Evolutionary conservation across 64 coral and sea anemone genomes (phyloP).

Genomic region (Acropora yongei): DNA sequence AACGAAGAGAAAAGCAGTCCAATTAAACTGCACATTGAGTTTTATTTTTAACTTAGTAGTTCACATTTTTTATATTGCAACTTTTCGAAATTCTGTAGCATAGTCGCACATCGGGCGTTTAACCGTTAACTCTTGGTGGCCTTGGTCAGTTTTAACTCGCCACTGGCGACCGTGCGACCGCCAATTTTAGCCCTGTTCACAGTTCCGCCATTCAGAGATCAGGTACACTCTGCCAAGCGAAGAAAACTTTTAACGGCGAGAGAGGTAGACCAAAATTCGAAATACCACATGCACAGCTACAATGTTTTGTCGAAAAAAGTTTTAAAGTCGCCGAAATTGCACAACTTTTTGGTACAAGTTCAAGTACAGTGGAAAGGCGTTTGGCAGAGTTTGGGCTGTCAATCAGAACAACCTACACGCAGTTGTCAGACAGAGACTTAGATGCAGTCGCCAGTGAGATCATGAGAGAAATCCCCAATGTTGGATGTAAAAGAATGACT

Average conservation of each 20-base stretch:
- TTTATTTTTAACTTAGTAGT: no score
- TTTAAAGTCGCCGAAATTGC: conserved; percentile 64
- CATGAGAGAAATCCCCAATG: neutral
- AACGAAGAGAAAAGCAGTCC: no score
- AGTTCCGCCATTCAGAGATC: neutral
- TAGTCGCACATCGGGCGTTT: no score
- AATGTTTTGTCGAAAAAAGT: conserved; percentile 11
- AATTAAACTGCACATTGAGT: no score
- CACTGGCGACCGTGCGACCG: no score
- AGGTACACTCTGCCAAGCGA: neutral
- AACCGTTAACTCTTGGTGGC: no score
- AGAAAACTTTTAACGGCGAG: neutral
- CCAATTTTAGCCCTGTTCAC: no score
- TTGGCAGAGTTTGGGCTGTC: conserved; percentile 31
- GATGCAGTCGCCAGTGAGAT: neutral
- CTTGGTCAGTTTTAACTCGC: no score
- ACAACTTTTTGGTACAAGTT: conserved; percentile 21
- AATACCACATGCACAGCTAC: neutral
- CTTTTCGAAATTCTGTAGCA: no score
- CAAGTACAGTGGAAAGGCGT: conserved; percentile 36
- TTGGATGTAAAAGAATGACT: conserved; percentile 48
- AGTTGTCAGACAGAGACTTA: neutral
- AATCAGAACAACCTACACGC: conserved; percentile 1
- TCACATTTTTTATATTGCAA: no score
- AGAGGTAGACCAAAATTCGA: conserved; percentile 4